A percentile compares a stretch with the other conserved stretches of the same genome.
Conservation (phyloP, 2,797 vertebrate species). For the Zenarchopterus dispar region DNA sequence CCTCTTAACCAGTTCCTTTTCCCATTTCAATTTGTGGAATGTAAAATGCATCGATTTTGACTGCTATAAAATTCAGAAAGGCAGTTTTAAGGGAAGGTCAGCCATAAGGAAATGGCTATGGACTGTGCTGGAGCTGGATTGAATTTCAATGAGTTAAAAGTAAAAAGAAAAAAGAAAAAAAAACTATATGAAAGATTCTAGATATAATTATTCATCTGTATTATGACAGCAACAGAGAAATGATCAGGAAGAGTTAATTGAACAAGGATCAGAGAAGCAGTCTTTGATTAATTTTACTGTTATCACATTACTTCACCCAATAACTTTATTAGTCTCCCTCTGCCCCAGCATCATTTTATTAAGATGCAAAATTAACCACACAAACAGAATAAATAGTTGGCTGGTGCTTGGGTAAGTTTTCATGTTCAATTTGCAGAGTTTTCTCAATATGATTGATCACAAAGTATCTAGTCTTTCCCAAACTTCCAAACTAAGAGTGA, state of each 20-base stretch:
- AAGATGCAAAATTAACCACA: conserved; percentile 3
- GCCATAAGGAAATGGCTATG: conserved; percentile 1
- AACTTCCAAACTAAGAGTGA: too few relatives aligned
- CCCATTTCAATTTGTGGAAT: conserved; percentile 13
- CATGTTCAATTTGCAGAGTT: conserved; percentile 14
- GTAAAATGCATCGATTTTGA: conserved; percentile 18
- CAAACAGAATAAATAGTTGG: background rate
- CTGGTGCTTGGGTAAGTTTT: background rate
- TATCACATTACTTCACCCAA: conserved; percentile 22
- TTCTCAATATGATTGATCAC: conserved; percentile 19
- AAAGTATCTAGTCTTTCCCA: background rate
- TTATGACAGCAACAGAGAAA: background rate
- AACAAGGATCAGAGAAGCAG: conserved; percentile 20
- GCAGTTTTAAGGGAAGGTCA: conserved; percentile 19
- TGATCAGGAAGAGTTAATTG: conserved; percentile 26
- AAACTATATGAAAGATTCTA: background rate
- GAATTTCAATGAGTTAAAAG: background rate
- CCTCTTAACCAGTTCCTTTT: conserved; percentile 18
- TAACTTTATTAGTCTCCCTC: conserved; percentile 10
- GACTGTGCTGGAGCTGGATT: conserved; percentile 2
- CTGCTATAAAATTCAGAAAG: conserved; percentile 21
- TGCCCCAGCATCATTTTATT: conserved; percentile 7
- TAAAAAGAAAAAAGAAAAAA: conserved; percentile 17
- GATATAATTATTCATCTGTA: too few relatives aligned
- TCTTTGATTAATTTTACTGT: conserved; percentile 22